These are phyloP conservation scores for Murina feae DNA, from an alignment of 2,113 vertebrate species.

Conservation along the genomic window DNA sequence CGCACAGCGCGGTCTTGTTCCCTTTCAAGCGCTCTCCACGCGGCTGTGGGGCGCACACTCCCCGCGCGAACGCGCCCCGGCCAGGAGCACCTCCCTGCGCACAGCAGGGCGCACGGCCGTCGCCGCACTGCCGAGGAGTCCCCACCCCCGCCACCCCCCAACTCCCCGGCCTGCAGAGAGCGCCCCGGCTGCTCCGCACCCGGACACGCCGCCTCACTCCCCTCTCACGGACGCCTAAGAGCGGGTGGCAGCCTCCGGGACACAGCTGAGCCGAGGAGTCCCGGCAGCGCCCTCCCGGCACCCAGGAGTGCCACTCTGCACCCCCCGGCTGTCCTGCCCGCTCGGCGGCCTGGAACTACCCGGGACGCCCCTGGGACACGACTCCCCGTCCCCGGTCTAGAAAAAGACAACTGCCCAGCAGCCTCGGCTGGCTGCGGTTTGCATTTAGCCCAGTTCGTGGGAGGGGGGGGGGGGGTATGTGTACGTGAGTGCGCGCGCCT, in stretches of 20 bases:
- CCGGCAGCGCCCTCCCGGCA: fast-evolving
- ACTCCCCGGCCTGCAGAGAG: fast-evolving
- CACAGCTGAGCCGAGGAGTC: not conserved
- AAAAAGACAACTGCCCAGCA: not conserved
- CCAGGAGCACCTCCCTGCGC: not conserved
- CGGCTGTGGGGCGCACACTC: not conserved
- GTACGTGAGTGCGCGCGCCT: too few relatives aligned
- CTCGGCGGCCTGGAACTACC: not conserved
- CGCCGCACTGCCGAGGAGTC: not conserved
- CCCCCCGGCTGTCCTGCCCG: not conserved
- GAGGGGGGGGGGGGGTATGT: not conserved
- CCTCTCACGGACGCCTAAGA: not conserved
- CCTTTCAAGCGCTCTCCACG: not conserved
- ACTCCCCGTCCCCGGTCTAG: not conserved
- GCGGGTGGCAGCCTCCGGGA: not conserved
- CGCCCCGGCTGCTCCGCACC: not conserved
- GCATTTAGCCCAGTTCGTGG: not conserved
- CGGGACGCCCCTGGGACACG: not conserved
- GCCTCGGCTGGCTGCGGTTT: not conserved
- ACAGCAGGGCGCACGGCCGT: not conserved
- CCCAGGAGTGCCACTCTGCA: fast-evolving
- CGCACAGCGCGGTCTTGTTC: not conserved
- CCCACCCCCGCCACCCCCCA: fast-evolving
- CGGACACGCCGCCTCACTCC: too few relatives aligned
- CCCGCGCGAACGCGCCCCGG: fast-evolving